phyloP scores from a whole-genome alignment of 1,140 invertebrate species.

The Dendrolimus punctatus region DNA sequence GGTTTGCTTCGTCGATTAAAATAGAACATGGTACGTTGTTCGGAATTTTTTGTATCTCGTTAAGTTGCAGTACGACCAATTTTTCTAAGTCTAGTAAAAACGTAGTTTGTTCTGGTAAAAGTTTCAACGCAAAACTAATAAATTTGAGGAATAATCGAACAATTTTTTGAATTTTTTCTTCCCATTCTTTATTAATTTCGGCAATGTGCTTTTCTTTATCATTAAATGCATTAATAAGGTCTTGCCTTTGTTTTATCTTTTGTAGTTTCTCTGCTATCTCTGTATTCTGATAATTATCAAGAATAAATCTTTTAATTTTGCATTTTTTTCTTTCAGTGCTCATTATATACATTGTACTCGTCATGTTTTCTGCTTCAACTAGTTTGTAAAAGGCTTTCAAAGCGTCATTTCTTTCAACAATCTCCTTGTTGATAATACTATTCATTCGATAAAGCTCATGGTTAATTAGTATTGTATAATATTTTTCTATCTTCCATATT shows the following conservation, averaged over 20 bases:
- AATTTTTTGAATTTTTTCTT: conserved; percentile 52
- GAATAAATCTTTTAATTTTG: conserved; percentile 43
- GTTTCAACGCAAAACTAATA: conserved; percentile 50
- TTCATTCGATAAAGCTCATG: conserved; percentile 39
- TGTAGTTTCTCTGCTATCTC: conserved; percentile 37
- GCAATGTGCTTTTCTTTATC: conserved; percentile 29
- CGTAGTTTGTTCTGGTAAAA: conserved; percentile 55
- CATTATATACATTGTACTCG: conserved; percentile 57
- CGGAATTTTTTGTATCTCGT: conserved; percentile 45
- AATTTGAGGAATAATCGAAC: conserved; percentile 55
- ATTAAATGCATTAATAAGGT: conserved; percentile 30
- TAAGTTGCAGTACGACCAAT: conserved; percentile 52
- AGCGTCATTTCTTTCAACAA: conserved; percentile 46
- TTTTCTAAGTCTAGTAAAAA: conserved; percentile 58
- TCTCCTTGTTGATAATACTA: conserved; percentile 30
- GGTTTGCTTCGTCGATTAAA: conserved; percentile 31
- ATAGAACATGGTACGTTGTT: conserved; percentile 19
- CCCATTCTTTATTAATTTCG: conserved; percentile 49
- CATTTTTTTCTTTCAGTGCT: conserved; percentile 58
- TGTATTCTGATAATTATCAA: conserved; percentile 35
- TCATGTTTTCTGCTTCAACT: conserved; percentile 43
- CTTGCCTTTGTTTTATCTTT: conserved; percentile 37
- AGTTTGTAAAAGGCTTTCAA: conserved; percentile 43
- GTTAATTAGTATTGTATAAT: conserved; percentile 43
- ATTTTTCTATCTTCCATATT: conserved; percentile 44